Base-by-base conservation (phyloP, 2,888 invertebrate species). In the Actias luna region DNA sequence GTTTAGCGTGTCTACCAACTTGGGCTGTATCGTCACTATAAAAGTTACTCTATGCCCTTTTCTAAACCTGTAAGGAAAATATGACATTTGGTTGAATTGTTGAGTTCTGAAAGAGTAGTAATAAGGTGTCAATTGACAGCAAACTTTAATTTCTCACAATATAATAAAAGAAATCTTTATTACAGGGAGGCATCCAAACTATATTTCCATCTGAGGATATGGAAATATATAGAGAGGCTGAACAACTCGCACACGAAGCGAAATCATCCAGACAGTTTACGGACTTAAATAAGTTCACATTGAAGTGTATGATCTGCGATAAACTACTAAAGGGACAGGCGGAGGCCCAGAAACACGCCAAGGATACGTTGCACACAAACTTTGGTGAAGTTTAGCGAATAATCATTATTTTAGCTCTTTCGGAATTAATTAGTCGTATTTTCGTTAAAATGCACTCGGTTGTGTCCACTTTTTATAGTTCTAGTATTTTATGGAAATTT, bases 261-360 rank as follows among this genome's bases (percentile, higher is more conserved):
- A 97, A 97, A 83, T 96, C 96, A 0, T 96, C 97, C 67, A 93
- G 97, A 66, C 98, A 98, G 86, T 99, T 95, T 84, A 99, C 98
- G 0, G 98, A 99, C 88, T 94, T 98, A 5, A 94, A 96, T 79
- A 97, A 96, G 78, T 98, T 98, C 77, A 95, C 96, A 0, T 87
- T 99, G 16, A 95, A 96, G 70, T 99, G 99, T 84, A 89, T 95
- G 79, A 93, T 95, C n/a, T 99, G 99, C 80, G 94, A 96, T 73
- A 90, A 94, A 35, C 89, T 95, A 72, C 88, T 99, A 0, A 95
- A 94, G 50, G 98, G 98, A 0, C 96, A 98, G 80, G 89, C 88
- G 0, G 96, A 97, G 80, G 98, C 98, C 0, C 96, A 96, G 74
- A 93, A 94, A 68, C 98, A 99, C 83, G 98, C 98, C 27, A 95